Evolutionary conservation across 2,797 vertebrate species (phyloP), one percentile per base, ranked within the genome.

Genomic region (Lepidocolaptes lacrymiger): DNA sequence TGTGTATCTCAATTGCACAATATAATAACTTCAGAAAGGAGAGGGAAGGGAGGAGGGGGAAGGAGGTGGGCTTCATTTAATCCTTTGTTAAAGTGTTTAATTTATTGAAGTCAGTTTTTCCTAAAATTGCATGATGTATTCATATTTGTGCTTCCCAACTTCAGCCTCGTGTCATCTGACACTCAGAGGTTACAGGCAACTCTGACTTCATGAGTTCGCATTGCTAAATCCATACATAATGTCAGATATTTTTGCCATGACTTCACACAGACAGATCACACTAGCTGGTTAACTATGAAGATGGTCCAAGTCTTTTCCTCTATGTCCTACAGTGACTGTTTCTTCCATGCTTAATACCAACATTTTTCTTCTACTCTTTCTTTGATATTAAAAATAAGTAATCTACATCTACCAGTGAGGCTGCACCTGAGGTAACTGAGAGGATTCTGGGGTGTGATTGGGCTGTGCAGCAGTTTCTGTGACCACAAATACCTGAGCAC

Each of bases 61-160:
- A 14, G 5, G 1, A 2, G 3, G 0, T 32, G 4, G 7, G 10
- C 15, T 72, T 89, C 67, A 43, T 8, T 3, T 2, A 10, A 77
- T 8, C 2, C 12, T 64, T 58, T 62, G 10, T 49, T 43, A 43
- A 68, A 59, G 1, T 9, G 2, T 7, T 76, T 82, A 6, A 20
- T n/a, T 73, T 67, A 26, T 1, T 54, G 27, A 82, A 76, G 30
- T n/a, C 1, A 49, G 2, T 49, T 68, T 68, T 76, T 74, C 1
- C 58, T 52, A 32, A 79, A 61, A 72, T 39, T 59, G 2, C 55
- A 11, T 44, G 2, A 43, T 79, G 22, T 49, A 37, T 72, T 74
- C 12, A 10, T 14, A 52, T 77, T 46, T 80, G 7, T 78, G 6
- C 16, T 73, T 82, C 3, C 5, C 41, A 36, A 44, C 4, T 43